Evolutionary conservation across 2,113 vertebrate genomes (phyloP).

Genomic region (Hippoglossus stenolepis): DNA sequence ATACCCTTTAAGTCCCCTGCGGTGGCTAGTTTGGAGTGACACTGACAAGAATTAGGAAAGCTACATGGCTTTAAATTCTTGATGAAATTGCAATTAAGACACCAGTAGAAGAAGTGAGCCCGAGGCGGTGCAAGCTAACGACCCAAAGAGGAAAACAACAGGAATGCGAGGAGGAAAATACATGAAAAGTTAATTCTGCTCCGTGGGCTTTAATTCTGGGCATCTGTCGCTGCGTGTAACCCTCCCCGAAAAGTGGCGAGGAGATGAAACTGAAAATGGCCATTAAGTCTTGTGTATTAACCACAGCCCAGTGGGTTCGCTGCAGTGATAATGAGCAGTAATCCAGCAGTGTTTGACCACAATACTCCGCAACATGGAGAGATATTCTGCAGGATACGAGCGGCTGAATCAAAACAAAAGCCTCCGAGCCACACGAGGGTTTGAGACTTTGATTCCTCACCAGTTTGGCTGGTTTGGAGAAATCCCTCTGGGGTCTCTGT

Average conservation of each 20-base stretch:
- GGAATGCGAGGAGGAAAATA: slow-evolving; percentile 54
- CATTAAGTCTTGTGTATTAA: slow-evolving; percentile 60
- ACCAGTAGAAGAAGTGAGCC: slow-evolving; percentile 57
- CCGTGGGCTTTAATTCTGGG: slow-evolving; percentile 53
- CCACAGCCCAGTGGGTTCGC: slow-evolving; percentile 42
- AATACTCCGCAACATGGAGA: slow-evolving; percentile 32
- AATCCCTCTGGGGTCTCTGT: slow-evolving; percentile 51
- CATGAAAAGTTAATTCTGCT: slow-evolving; percentile 76
- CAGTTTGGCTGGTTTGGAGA: slow-evolving; percentile 25
- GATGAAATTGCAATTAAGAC: slow-evolving; percentile 81
- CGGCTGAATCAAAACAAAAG: slow-evolving; percentile 39
- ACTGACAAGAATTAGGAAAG: slow-evolving; percentile 63
- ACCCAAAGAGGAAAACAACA: slow-evolving; percentile 66
- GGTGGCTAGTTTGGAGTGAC: slow-evolving; percentile 61
- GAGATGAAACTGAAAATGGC: slow-evolving; percentile 63
- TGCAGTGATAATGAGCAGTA: slow-evolving; percentile 66
- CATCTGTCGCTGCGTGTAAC: slow-evolving; percentile 56
- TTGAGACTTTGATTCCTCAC: slow-evolving; percentile 9
- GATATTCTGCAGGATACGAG: slow-evolving; percentile 32
- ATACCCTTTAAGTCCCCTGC: slow-evolving; percentile 66
- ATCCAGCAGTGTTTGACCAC: slow-evolving; percentile 59
- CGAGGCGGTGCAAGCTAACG: slow-evolving; percentile 24
- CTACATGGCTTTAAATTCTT: slow-evolving; percentile 72
- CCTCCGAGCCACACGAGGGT: not conserved
- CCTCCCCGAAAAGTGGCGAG: slow-evolving; percentile 26